Conservation (phyloP, 2,797 vertebrate genomes). For the Margarornis squamiger region DNA sequence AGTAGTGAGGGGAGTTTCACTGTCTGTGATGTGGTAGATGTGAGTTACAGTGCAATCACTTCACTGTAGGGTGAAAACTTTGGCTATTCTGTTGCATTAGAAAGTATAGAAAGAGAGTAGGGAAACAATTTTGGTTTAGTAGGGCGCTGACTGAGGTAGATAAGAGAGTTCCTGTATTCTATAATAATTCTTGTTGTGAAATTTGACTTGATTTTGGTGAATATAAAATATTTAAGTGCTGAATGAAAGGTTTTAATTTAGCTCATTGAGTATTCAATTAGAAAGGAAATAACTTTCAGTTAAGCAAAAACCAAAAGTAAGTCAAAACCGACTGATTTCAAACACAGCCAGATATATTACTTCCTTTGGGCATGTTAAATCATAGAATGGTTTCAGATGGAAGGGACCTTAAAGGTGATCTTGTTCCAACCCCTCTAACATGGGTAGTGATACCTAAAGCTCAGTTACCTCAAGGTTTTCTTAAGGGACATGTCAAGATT, state of each 20-base stretch:
- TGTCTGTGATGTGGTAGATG: background rate
- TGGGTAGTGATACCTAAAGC: background rate
- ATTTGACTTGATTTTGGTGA: background rate
- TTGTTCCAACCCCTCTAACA: background rate
- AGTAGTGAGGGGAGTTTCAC: fast-evolving
- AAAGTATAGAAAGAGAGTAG: background rate
- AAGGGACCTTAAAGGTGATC: background rate
- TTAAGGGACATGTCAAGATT: background rate
- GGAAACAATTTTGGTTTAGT: background rate
- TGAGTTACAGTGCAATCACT: fast-evolving
- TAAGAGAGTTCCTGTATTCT: background rate
- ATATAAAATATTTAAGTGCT: background rate
- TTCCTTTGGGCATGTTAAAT: background rate
- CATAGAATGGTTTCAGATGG: background rate
- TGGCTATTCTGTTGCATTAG: too few species aligned
- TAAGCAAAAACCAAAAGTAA: background rate
- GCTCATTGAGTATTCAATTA: background rate
- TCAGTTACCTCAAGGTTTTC: background rate
- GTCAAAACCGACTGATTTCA: background rate
- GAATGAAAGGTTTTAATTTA: background rate
- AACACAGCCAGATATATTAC: background rate
- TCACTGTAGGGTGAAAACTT: background rate
- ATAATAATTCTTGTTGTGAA: background rate
- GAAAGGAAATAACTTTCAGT: background rate
- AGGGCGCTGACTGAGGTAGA: background rate